phyloP scores from a whole-genome alignment of 2,888 invertebrate species.

The Poecilobothrus nobilitatus region DNA sequence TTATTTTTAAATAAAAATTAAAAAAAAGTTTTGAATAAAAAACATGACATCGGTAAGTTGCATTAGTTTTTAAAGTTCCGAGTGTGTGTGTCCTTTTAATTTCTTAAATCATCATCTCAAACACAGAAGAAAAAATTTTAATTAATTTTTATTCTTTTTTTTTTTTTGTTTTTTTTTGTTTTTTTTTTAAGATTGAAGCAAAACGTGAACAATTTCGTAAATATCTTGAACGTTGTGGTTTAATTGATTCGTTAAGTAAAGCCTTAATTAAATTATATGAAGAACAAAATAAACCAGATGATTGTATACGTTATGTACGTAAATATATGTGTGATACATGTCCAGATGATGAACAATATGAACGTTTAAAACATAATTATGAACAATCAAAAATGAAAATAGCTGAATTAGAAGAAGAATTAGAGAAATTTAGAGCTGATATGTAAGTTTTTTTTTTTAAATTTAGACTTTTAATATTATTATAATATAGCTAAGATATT shows the following conservation, averaged over 20 bases:
- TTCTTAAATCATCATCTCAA: no score
- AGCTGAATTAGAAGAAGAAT: slow-evolving; percentile 34
- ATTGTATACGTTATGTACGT: slow-evolving; percentile 41
- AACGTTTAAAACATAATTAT: slow-evolving; percentile 37
- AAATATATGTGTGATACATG: slow-evolving; percentile 42
- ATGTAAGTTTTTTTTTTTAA: slow-evolving; percentile 33
- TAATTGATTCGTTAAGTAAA: slow-evolving; percentile 41
- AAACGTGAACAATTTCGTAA: slow-evolving; percentile 44
- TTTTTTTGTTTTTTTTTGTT: no score
- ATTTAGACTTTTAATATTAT: no score
- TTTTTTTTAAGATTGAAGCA: slow-evolving; percentile 38
- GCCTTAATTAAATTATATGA: slow-evolving; percentile 42
- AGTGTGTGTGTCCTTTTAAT: no score
- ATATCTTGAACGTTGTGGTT: slow-evolving; percentile 42
- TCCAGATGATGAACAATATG: slow-evolving; percentile 39
- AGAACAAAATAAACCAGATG: slow-evolving; percentile 42
- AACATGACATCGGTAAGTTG: no score
- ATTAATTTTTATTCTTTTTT: no score
- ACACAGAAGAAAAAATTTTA: no score
- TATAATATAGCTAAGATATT: no score
- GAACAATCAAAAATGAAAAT: slow-evolving; percentile 36
- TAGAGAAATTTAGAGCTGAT: slow-evolving; percentile 31
- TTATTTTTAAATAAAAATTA: no score
- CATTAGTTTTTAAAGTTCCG: no score
- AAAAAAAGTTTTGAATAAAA: no score